These are phyloP conservation scores for Caenorhabditis virilis DNA, from an alignment of 2,888 invertebrate genomes.

Conservation along the genomic window DNA sequence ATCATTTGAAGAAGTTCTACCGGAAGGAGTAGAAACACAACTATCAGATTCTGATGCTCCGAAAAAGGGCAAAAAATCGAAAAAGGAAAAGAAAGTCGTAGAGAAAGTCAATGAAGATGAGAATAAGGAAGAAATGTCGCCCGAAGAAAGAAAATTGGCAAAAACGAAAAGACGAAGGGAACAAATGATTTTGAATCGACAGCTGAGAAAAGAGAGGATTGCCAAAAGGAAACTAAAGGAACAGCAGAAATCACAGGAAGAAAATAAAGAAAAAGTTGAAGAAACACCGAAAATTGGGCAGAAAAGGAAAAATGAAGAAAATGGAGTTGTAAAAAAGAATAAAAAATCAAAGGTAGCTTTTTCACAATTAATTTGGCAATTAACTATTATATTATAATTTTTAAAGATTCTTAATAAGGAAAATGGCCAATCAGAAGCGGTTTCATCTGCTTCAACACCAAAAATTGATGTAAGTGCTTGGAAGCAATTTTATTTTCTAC, in stretches of 20 bases:
- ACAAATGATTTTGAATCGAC: slow-evolving; percentile 24
- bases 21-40: slow-evolving; percentile 12
- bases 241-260: slow-evolving; percentile 5
- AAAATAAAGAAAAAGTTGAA: slow-evolving; percentile 4
- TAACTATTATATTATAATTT: no score
- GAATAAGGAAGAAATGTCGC: slow-evolving; percentile 1
- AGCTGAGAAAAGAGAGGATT: slow-evolving; percentile 5
- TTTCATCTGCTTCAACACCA: background rate
- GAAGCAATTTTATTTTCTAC: slow-evolving; percentile 43
- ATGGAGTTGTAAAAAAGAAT: slow-evolving; percentile 1
- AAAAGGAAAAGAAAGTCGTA: no score
- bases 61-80: no score
- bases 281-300: background rate
- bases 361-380: background rate
- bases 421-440: background rate
- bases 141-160: slow-evolving; percentile 16
- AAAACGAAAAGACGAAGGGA: slow-evolving; percentile 20
- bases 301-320: slow-evolving; percentile 4
- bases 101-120: slow-evolving; percentile 3
- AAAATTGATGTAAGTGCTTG: slow-evolving; percentile 27
- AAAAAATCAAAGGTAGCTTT: background rate
- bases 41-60: no score
- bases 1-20: slow-evolving; percentile 49
- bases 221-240: background rate
- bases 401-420: no score